Base-by-base conservation (phyloP, 1,140 invertebrate species). In the Pararge aegeria region DNA sequence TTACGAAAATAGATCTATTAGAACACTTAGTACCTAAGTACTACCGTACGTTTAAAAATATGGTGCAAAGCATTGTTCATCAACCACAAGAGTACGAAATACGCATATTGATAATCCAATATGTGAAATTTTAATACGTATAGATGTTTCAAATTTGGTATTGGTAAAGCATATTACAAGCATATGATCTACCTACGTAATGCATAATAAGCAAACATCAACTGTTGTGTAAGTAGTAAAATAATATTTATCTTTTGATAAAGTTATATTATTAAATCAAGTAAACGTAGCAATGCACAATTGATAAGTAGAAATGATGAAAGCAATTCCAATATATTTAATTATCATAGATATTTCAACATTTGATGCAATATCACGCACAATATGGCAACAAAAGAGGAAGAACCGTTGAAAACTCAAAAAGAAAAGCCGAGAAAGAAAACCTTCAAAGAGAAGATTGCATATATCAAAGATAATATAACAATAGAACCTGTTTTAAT, bases 401-500 rank as follows among this genome's bases (percentile, higher is more conserved):
- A 79, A 55, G 67, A 66, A 40, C 81, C 83, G 5, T 59, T 86
- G 27, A 84, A 83, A 56, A 15, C 53, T 56, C 34, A 60, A 30
- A 69, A 66, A 51, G 57, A 69, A 48, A 71, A 64, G 55, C n/a
- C 59, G 12, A 79, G 80, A 52, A 79, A 77, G 59, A 86, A 75
- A 66, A 72, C 72, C 3, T 90, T 91, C 57, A 87, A 67, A 42
- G 92, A 93, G 57, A 92, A 91, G 61, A 59, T 85, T 18, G 50
- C 51, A 18, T 64, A 78, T 42, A 62, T 86, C 18, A 80, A 66
- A 54, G 75, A 80, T 1, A 89, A 91, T 68, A 91, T 92, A 57
- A 92, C 91, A 3, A 82, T 93, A 10, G 92, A 93, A 75, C 92
- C 92, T 5, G 71, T 92, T 7, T 70, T 93, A 38, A 78, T 91